A percentile compares a stretch with the other conserved stretches of the same genome.
These are phyloP conservation scores for Tinea semifulvella DNA, from an alignment of 2,888 invertebrate species.

Conservation along the genomic window DNA sequence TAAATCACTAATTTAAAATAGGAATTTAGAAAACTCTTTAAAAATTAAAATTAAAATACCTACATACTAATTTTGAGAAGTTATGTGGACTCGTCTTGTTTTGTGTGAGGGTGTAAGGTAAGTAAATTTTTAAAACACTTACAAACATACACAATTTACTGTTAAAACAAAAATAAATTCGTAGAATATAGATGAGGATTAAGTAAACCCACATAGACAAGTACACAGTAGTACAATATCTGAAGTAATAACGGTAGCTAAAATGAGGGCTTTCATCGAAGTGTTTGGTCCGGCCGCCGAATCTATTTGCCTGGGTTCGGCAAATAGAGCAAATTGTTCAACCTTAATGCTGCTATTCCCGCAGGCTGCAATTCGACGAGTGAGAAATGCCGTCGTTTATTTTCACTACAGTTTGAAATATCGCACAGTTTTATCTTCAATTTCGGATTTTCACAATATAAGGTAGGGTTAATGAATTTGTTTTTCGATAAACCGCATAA, in stretches of 20 bases:
- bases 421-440: conserved; percentile 3
- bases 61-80: no score
- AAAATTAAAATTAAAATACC: no score
- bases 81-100: no score
- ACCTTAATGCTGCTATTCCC: conserved; percentile 18
- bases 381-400: conserved; percentile 27
- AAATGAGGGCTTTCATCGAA: conserved; percentile 22
- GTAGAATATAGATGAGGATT: no score
- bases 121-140: no score
- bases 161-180: no score
- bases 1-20: no score
- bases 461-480: not conserved
- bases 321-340: conserved; percentile 17
- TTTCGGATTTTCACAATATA: conserved; percentile 10
- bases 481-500: not conserved
- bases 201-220: no score
- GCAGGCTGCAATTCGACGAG: conserved; percentile 19
- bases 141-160: no score
- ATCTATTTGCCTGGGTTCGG: conserved; percentile 23
- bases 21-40: no score
- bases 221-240: not conserved
- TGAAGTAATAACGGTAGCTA: conserved; percentile 25
- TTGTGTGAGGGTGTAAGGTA: no score
- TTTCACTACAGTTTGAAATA: conserved; percentile 25
- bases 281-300: conserved; percentile 24